Evolutionary conservation across 1,140 invertebrate genomes (phyloP).

Genomic region (Hermetia illucens): DNA sequence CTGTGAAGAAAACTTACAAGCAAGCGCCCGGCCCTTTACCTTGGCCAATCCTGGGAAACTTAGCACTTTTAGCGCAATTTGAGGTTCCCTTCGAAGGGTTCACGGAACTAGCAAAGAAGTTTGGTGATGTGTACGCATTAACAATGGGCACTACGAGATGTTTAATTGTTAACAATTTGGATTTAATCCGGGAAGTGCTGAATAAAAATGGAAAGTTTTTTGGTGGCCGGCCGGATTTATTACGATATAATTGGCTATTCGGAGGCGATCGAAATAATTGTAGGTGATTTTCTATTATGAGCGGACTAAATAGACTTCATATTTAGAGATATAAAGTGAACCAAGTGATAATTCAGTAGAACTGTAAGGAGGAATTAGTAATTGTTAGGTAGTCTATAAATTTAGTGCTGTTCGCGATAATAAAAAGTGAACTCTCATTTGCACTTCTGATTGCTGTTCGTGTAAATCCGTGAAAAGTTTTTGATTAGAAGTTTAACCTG

Average conservation of each 20-base stretch:
- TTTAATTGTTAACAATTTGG: constrained; percentile 55
- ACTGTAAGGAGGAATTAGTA: too few relatives aligned
- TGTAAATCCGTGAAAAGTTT: too few relatives aligned
- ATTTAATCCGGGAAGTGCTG: constrained; percentile 54
- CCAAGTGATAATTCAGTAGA: not conserved
- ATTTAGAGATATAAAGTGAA: not conserved
- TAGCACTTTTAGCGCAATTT: constrained; percentile 46
- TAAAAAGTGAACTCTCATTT: too few relatives aligned
- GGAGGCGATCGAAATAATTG: constrained; percentile 55
- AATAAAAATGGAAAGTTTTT: constrained; percentile 60
- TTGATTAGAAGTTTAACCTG: too few relatives aligned
- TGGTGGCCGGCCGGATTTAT: constrained; percentile 59
- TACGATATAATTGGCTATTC: constrained; percentile 52
- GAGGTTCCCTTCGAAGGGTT: constrained; percentile 56
- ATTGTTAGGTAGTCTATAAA: too few relatives aligned
- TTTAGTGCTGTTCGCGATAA: too few relatives aligned
- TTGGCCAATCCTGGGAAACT: constrained; percentile 49
- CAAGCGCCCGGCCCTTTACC: constrained; percentile 39
- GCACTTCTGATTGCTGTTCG: too few relatives aligned
- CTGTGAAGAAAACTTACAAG: not conserved
- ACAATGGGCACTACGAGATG: constrained; percentile 48
- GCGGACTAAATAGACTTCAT: not conserved
- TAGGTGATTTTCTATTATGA: constrained; percentile 33
- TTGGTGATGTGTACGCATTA: constrained; percentile 57
- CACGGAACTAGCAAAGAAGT: constrained; percentile 44